A percentile compares a stretch with the other conserved stretches of the same genome.
Conservation (phyloP, 1,140 invertebrate species). For the Riptortus pedestris region DNA sequence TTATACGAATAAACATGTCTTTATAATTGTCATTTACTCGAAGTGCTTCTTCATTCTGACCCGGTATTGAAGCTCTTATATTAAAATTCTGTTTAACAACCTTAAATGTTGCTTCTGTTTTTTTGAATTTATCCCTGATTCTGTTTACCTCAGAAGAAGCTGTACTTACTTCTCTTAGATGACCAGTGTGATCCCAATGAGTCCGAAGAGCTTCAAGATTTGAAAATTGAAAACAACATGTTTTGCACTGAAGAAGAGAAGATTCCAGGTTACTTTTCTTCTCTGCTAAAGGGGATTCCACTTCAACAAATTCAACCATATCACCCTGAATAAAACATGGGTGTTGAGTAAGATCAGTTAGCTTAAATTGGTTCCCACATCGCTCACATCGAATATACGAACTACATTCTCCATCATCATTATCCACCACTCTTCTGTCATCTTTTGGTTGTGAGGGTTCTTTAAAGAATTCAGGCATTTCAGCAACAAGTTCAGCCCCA, state of each 20-base stretch:
- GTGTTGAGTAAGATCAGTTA: slow-evolving; percentile 14
- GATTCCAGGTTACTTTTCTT: background rate
- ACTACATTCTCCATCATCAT: background rate
- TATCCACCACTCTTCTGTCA: background rate
- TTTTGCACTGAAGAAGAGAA: slow-evolving; percentile 16
- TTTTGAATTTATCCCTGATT: slow-evolving; percentile 25
- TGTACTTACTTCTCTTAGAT: slow-evolving; percentile 23
- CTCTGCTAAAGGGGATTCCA: background rate
- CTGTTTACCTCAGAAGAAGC: slow-evolving; percentile 23
- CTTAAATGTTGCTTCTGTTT: slow-evolving; percentile 28
- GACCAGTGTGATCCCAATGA: slow-evolving; percentile 27
- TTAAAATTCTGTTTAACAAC: slow-evolving; percentile 28
- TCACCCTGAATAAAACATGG: slow-evolving; percentile 21
- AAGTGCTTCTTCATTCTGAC: slow-evolving; percentile 20
- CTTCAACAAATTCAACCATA: slow-evolving; percentile 3
- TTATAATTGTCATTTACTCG: slow-evolving; percentile 18
- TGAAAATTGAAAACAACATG: slow-evolving; percentile 21
- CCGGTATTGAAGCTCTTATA: slow-evolving; percentile 21
- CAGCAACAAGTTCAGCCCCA: slow-evolving; percentile 8
- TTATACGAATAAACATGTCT: slow-evolving; percentile 19
- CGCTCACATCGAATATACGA: slow-evolving; percentile 4
- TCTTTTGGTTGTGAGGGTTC: slow-evolving; percentile 3
- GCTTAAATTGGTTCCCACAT: slow-evolving; percentile 18
- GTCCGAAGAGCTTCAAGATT: slow-evolving; percentile 15
- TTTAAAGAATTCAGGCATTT: slow-evolving; percentile 23